Conservation (phyloP, 2,113 vertebrate genomes). For the Bufo gargarizans region DNA sequence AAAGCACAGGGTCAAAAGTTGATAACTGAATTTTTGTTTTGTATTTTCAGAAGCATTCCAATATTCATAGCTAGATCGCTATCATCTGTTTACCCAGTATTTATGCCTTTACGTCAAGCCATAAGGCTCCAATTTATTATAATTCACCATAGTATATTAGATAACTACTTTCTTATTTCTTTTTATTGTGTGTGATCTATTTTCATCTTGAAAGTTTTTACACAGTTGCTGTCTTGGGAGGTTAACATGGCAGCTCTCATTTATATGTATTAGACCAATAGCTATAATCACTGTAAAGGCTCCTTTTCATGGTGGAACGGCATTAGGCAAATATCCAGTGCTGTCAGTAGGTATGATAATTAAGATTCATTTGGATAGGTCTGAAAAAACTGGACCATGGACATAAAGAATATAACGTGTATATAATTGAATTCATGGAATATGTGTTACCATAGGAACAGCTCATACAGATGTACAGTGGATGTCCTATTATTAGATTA, state of each 20-base stretch:
- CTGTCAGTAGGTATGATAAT: constrained; percentile 20
- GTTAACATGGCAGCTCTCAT: constrained; percentile 11
- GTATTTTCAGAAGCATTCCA: background rate
- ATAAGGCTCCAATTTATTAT: background rate
- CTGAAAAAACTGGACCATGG: constrained; percentile 13
- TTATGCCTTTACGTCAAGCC: background rate
- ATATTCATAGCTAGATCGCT: background rate
- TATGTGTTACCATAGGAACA: constrained; percentile 29
- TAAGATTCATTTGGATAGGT: constrained; percentile 26
- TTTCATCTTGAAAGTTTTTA: background rate
- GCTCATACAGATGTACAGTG: background rate
- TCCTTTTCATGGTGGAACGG: constrained; percentile 21
- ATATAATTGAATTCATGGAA: background rate
- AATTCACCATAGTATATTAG: background rate
- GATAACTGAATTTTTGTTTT: background rate
- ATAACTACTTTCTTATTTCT: background rate
- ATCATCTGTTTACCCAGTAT: background rate
- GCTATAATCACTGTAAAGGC: constrained; percentile 7
- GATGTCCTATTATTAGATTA: constrained; percentile 37
- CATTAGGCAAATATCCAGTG: constrained; percentile 34
- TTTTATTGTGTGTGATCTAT: background rate
- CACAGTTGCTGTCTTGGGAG: constrained; percentile 15
- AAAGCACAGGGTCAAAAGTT: background rate
- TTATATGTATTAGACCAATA: constrained; percentile 33
- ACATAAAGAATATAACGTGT: constrained; percentile 2